A percentile compares a stretch with the other conserved stretches of the same genome.
Conservation (phyloP, 2,888 invertebrate genomes). For the Drosophila leonis region DNA sequence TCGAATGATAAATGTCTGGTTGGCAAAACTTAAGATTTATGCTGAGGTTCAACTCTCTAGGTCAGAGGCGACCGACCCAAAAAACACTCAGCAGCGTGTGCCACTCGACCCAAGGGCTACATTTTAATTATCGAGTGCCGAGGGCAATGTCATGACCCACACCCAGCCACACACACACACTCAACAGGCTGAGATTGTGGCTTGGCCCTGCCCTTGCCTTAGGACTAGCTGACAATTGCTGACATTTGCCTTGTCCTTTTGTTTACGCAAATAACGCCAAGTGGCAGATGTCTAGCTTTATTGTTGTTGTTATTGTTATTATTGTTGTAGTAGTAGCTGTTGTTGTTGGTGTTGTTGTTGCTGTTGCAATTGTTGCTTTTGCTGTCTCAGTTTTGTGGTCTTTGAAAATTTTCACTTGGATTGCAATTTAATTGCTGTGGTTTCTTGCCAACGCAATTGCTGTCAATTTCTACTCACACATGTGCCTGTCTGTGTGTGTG, state of each 20-base stretch:
- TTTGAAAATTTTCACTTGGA: conserved; percentile 40
- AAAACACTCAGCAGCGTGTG: conserved; percentile 6
- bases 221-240: conserved; percentile 43
- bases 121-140: conserved; percentile 57
- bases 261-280: conserved; percentile 60
- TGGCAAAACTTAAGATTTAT: conserved; percentile 42
- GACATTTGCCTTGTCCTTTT: conserved; percentile 57
- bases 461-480: background rate
- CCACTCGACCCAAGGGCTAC: conserved; percentile 28
- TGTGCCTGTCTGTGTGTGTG: background rate
- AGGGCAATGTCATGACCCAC: conserved; percentile 46
- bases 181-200: conserved; percentile 13
- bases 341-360: conserved; percentile 9
- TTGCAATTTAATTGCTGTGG: conserved; percentile 52
- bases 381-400: conserved; percentile 50
- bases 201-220: background rate
- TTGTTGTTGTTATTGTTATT: conserved; percentile 16
- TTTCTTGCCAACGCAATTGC: conserved; percentile 13
- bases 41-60: conserved; percentile 38
- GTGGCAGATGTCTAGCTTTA: conserved; percentile 57
- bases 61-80: conserved; percentile 41
- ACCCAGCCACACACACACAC: conserved; percentile 16
- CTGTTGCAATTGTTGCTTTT: conserved; percentile 19
- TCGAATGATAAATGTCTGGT: conserved; percentile 28
- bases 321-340: conserved; percentile 3